Base-by-base conservation (phyloP, 2,113 vertebrate genomes). In the Entelurus aequoreus region DNA sequence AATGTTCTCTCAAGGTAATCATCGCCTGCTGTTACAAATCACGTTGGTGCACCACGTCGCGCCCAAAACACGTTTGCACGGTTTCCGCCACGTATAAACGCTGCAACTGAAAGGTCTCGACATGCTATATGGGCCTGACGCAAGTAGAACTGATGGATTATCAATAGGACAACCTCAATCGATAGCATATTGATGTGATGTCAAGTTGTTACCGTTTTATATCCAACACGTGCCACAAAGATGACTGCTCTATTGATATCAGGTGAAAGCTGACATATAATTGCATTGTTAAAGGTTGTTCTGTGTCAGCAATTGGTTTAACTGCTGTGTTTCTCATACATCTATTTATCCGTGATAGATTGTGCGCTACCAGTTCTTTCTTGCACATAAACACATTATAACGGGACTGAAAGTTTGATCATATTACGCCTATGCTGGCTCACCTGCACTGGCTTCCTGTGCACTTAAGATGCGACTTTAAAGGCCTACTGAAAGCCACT, bases 1-100 rank as follows among this genome's bases (percentile, higher is more conserved):
- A 42, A 55, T 64, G 62, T 62, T 69, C 19, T 75, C 68, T 77
- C 68, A 76, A 79, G 28, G 77, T 79, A 74, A 84, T 76, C 76
- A 69, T 42, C 16, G 61, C 67, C 58, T 67, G 62, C 54, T 5
- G 54, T 71, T 55, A 57, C 56, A 69, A 66, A 75, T 79, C 76
- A 69, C 65, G 68, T 51, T 69, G 46, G 66, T 70, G 72, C 48
- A 51, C 51, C 68, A 64, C 59, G 64, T 61, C 12, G 19, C 48
- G 11, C 65, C 63, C 63, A 60, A 71, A 75, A 63, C 56, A 10
- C 61, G 65, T 66, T 53, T 72, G 57, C 49, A 64, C 67, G 71
- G 59, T 52, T 49, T 65, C 51, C 66, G n/a, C 74, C 69, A 53
- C 21, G 13, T 58, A 79, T 71, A 59, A 71, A 71, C 63, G 55